These are phyloP conservation scores for Phocoena phocoena DNA, from an alignment of 2,113 vertebrate species.

Conservation along the genomic window DNA sequence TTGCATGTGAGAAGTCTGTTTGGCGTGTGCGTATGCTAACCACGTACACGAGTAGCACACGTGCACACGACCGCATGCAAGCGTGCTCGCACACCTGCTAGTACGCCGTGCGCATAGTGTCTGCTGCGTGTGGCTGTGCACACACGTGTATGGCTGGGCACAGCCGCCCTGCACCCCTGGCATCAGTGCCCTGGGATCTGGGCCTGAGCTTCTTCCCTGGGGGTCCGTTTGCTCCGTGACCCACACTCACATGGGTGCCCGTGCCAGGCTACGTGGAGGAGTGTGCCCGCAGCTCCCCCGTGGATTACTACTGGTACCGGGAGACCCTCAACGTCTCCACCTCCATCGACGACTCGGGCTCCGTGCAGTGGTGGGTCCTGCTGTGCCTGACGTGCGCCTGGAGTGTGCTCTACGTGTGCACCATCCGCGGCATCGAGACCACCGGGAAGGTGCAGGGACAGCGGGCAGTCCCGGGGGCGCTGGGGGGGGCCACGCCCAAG, in stretches of 20 bases:
- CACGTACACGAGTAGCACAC: fast-evolving
- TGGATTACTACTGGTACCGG: slow-evolving; percentile 98
- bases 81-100: background rate
- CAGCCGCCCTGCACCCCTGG: background rate
- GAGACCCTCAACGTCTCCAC: slow-evolving; percentile 90
- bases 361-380: slow-evolving; percentile 91
- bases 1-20: background rate
- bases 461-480: fast-evolving
- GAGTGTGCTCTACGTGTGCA: slow-evolving; percentile 89
- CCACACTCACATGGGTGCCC: fast-evolving
- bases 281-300: slow-evolving; percentile 90
- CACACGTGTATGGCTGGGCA: fast-evolving
- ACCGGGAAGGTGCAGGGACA: slow-evolving; percentile 91
- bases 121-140: background rate
- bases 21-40: fast-evolving
- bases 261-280: slow-evolving; percentile 87
- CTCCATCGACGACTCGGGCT: slow-evolving; percentile 87
- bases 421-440: slow-evolving; percentile 92
- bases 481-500: fast-evolving
- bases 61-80: fast-evolving
- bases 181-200: background rate
- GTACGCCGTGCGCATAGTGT: too few relatives aligned
- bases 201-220: background rate
- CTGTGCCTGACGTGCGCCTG: slow-evolving; percentile 89
- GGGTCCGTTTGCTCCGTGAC: fast-evolving